Base-by-base conservation (phyloP, 2,113 vertebrate species). In the Stomatorhinus ivindoensis region DNA sequence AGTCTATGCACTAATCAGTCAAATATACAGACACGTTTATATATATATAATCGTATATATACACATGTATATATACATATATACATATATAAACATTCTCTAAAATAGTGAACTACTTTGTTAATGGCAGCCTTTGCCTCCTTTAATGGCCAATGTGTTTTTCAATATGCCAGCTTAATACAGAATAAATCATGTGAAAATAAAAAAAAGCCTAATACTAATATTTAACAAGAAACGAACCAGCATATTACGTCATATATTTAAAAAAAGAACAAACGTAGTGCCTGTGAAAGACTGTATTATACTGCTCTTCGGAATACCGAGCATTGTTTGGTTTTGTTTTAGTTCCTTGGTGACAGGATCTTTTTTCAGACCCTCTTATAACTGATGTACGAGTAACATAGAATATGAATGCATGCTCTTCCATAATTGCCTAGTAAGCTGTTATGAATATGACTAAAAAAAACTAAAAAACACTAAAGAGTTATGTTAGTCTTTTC, bases 251-350 rank as follows among this genome's bases (percentile, higher is more conserved):
- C 96, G 96, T 95, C 94, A 97, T 98, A 97, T 97, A 97, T 97
- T 96, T 48, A 89, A 87, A 92, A 92, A 90, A 93, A 93, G 91
- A 94, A 94, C 96, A 97, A 97, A 97, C 98, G 97, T 97, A 98
- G 98, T 99, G 98, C 98, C 98, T 99, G 98, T 98, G 96, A 98
- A 97, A 97, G 35, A 96, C 96, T 98, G 97, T 99, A 98, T 98
- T 97, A 97, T 99, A 98, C 96, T 95, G 96, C 97, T 97, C 96
- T 97, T 97, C 97, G 97, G 96, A 97, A 92, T 93, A 94, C 92
- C 92, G 92, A 93, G 93, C 93, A 90, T 88, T 93, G 92, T 95
- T 95, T 95, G 91, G 94, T 94, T 93, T 87, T 93, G 90, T 93
- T 93, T 93, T 86, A 88, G 90, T 96, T 97, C 94, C 97, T 97